Conservation (phyloP, 2,113 vertebrate species). For the Spea multiplicata region DNA sequence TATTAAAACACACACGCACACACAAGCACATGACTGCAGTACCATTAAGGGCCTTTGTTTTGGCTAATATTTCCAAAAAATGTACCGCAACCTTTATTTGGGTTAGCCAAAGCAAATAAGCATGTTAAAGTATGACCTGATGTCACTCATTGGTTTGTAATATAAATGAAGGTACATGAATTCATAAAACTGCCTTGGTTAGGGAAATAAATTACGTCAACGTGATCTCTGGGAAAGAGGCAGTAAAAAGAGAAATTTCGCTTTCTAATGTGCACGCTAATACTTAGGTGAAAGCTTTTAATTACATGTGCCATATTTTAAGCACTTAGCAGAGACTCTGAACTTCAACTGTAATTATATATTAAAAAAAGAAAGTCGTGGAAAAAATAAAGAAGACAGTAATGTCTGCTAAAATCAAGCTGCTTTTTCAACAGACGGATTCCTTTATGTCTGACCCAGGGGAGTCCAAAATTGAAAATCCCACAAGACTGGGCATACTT, state of each 20-base stretch:
- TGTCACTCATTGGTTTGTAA: conserved; percentile 57
- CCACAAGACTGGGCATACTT: not conserved
- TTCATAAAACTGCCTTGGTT: conserved; percentile 65
- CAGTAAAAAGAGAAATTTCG: conserved; percentile 52
- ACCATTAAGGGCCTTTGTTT: conserved; percentile 32
- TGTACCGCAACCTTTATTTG: conserved; percentile 60
- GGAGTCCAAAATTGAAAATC: not conserved
- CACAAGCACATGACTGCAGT: not conserved
- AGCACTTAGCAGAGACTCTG: conserved; percentile 50
- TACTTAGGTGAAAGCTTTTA: conserved; percentile 52
- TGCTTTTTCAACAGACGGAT: not conserved
- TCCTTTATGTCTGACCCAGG: conserved; percentile 1
- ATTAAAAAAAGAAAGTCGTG: not conserved
- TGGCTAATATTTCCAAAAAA: conserved; percentile 44
- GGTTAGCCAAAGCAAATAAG: conserved; percentile 68
- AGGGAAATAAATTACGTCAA: conserved; percentile 68
- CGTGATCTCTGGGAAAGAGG: conserved; percentile 50
- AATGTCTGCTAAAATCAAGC: not conserved
- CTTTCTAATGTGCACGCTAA: conserved; percentile 53
- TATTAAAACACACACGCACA: not conserved
- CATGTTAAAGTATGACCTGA: conserved; percentile 63
- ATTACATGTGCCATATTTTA: conserved; percentile 51
- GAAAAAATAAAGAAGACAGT: conserved; percentile 5
- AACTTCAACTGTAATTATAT: not conserved
- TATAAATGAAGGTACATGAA: conserved; percentile 40